Base-by-base conservation (phyloP, 1,140 invertebrate genomes). In the Nebria ingens region DNA sequence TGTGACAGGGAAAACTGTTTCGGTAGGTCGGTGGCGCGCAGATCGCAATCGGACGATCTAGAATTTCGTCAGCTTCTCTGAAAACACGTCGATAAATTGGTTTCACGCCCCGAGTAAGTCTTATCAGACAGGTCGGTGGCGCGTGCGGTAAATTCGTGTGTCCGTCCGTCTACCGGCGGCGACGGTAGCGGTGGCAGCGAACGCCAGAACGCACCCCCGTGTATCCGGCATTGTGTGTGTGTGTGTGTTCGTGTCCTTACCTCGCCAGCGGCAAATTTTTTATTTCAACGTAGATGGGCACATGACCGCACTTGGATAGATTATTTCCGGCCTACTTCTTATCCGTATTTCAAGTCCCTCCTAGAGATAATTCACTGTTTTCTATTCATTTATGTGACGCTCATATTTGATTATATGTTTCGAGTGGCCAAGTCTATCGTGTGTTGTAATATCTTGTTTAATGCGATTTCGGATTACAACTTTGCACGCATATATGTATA, bases 41-140 rank as follows among this genome's bases (percentile, higher is more conserved):
- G 25, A 34, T 34, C 25, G 25, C 25, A n/a, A 34, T 34, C n/a
- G 25, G 25, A 6, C 6, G 25, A 34, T 34, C 25, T 34, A 34
- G n/a, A 34, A 34, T 34, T 34, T 34, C 25, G 25, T 34, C 25
- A 34, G 25, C 25, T 9, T n/a, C n/a, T 34, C 25, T 34, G 25
- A 34, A 45, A 45, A 6, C 40, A 45, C 6, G 40, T 3, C 40
- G 40, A 45, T 45, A 45, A 45, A 45, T 45, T 6, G 40, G 40
- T 45, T 45, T 45, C 17, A 45, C 40, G 40, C 40, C 40, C 17
- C 40, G 17, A 45, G 40, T 45, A 45, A 45, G 40, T 17, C 40
- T 45, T 45, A 45, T 12, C 15, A 45, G 25, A 13, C 13, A 29
- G 13, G 25, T 29, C 25, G 25, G 13, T 6, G 13, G 4, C 4